Base-by-base conservation (phyloP, 2,113 vertebrate genomes). In the Jaculus jaculus region DNA sequence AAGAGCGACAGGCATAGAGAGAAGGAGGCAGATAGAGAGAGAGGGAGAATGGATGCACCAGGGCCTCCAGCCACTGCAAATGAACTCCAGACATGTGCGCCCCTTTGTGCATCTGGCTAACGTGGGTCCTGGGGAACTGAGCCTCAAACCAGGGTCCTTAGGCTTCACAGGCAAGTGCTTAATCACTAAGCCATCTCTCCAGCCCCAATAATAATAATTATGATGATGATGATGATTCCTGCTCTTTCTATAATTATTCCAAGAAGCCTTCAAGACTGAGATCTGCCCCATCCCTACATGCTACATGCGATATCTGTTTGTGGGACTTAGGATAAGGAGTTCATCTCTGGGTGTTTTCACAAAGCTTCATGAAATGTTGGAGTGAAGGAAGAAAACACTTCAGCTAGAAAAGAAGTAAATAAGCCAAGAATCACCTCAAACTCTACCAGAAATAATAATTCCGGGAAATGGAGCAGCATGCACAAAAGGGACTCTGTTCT, bases 391-490 rank as follows among this genome's bases (percentile, higher is more conserved):
- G 90, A 83, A 94, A 90, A 92, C 16, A 63, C n/a, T 94, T 90
- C 85, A 93, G 79, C 90, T 88, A 92, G 84, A 95, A 96, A 85
- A 93, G 90, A 85, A 93, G 90, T 26, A 95, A 47, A 58, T 84
- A 78, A 69, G 74, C 93, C 93, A 92, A 84, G 83, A 94, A 90
- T 51, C 93, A 89, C 87, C 65, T 42, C 66, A 68, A 92, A 11
- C 58, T 60, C 66, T 72, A 92, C 90, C 69, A 96, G 90, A 96
- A 97, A 95, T 83, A 95, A 82, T 95, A 91, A 96, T 89, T 88
- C 95, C 90, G 96, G 82, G 95, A 96, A 96, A 83, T 42, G 58
- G 73, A 84, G 5, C 82, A 54, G 30, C 37, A 30, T 32, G 68
- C 74, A 39, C 93, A 75, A 90, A 81, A 75, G 75, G 73, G 54